Percentiles rank a stretch among this genome's conserved stretches.
phyloP scores from a whole-genome alignment of 37 sponge, comb jelly and placozoan genomes.

The Agelas oroides region DNA sequence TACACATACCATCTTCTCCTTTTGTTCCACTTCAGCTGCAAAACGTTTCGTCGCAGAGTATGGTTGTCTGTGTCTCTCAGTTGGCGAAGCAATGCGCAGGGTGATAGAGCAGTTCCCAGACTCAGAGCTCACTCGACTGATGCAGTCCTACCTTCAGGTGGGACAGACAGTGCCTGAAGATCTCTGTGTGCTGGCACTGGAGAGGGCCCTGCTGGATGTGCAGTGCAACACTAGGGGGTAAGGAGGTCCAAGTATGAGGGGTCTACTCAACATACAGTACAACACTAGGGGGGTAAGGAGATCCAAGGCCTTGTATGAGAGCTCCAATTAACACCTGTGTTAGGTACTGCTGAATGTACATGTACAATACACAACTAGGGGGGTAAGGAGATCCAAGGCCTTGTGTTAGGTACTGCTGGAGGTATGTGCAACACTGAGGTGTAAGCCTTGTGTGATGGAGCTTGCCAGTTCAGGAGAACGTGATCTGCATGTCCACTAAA shows the following conservation, averaged over 20 bases:
- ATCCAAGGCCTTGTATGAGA: neutral
- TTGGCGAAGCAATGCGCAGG: slow-evolving; percentile 87
- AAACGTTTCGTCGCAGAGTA: slow-evolving; percentile 69
- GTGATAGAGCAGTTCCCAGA: slow-evolving; percentile 75
- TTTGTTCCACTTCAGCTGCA: slow-evolving; percentile 66
- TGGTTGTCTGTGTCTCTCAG: slow-evolving; percentile 85
- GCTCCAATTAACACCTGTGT: neutral
- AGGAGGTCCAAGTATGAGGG: too few species aligned
- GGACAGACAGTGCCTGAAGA: slow-evolving; percentile 94
- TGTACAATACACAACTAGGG: neutral
- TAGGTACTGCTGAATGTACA: neutral
- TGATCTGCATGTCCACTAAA: too few species aligned
- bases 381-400: too few species aligned
- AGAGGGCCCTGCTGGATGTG: slow-evolving; percentile 80
- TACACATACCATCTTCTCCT: too few species aligned
- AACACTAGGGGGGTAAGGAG: neutral
- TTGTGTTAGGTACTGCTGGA: too few species aligned
- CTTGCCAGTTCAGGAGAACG: too few species aligned
- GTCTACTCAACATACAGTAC: too few species aligned
- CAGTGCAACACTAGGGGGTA: slow-evolving; percentile 93
- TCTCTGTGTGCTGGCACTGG: slow-evolving; percentile 83
- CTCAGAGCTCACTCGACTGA: slow-evolving; percentile 74
- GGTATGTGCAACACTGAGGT: too few species aligned
- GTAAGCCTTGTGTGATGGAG: too few species aligned
- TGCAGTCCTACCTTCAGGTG: slow-evolving; percentile 63